Conservation (phyloP, 2,888 invertebrate species). For the Drosophila koepferae region DNA sequence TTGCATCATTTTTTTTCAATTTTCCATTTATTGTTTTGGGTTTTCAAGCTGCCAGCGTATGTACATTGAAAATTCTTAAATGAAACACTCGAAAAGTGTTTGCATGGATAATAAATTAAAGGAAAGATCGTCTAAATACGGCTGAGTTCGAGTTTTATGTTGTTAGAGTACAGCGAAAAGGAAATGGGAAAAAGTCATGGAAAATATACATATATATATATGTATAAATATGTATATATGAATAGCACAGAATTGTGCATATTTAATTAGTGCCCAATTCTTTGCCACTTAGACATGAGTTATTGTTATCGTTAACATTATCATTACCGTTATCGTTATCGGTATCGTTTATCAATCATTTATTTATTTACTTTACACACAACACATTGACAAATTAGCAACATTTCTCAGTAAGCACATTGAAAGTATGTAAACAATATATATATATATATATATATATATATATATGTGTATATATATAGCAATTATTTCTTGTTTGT, state of each 20-base stretch:
- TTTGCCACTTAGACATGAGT: conserved; percentile 51
- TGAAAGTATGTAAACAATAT: conserved; percentile 31
- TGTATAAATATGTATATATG: conserved; percentile 6
- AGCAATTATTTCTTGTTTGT: not conserved
- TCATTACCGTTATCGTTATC: conserved; percentile 31
- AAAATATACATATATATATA: conserved; percentile 2
- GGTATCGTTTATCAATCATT: conserved; percentile 35
- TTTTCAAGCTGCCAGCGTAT: conserved; percentile 49
- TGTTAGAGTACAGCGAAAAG: not conserved
- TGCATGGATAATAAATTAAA: conserved; percentile 29
- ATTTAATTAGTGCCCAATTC: conserved; percentile 66
- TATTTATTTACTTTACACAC: conserved; percentile 34
- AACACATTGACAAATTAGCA: conserved; percentile 56
- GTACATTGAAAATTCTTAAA: conserved; percentile 38
- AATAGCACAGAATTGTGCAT: conserved; percentile 70
- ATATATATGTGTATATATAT: not conserved
- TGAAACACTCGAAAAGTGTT: conserved; percentile 13
- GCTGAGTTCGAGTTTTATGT: conserved; percentile 19
- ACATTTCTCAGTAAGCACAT: conserved; percentile 48
- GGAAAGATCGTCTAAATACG: conserved; percentile 35
- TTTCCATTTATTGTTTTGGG: not conserved
- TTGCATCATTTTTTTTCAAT: not conserved
- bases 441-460: conserved; percentile 7
- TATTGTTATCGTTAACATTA: conserved; percentile 48
- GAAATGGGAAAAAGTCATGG: conserved; percentile 6